phyloP scores from a whole-genome alignment of 2,113 vertebrate genomes.

The Halcyon senegalensis region DNA sequence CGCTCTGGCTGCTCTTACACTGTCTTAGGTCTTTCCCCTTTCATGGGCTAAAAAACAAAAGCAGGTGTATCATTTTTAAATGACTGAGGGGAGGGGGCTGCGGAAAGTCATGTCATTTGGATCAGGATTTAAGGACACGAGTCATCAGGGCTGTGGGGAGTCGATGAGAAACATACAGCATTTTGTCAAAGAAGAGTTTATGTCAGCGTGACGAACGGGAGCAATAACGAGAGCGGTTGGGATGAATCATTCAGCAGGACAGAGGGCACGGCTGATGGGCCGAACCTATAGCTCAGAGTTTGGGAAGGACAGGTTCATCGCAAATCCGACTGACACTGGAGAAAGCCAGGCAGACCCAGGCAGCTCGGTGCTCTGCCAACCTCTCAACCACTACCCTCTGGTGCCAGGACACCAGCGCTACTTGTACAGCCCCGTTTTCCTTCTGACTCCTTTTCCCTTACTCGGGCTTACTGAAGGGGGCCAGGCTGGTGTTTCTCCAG shows the following conservation, averaged over 20 bases:
- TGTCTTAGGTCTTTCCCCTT: not conserved
- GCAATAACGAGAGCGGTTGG: not conserved
- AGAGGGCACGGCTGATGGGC: not conserved
- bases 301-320: not conserved
- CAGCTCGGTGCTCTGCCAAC: not conserved
- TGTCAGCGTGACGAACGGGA: not conserved
- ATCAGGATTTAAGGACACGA: not conserved
- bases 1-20: not conserved
- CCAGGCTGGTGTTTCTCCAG: not conserved
- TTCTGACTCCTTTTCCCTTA: not conserved
- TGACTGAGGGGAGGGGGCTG: not conserved
- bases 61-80: not conserved
- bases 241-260: not conserved
- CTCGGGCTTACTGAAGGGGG: not conserved
- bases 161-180: not conserved
- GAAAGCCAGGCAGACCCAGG: not conserved
- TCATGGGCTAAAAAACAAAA: not conserved
- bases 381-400: rapidly evolving
- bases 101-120: not conserved
- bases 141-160: not conserved
- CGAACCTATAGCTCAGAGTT: not conserved
- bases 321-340: rapidly evolving
- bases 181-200: not conserved
- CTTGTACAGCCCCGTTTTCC: not conserved
- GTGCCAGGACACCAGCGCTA: not conserved